Conservation (phyloP, 2,888 invertebrate genomes). For the Drosophila dives region DNA sequence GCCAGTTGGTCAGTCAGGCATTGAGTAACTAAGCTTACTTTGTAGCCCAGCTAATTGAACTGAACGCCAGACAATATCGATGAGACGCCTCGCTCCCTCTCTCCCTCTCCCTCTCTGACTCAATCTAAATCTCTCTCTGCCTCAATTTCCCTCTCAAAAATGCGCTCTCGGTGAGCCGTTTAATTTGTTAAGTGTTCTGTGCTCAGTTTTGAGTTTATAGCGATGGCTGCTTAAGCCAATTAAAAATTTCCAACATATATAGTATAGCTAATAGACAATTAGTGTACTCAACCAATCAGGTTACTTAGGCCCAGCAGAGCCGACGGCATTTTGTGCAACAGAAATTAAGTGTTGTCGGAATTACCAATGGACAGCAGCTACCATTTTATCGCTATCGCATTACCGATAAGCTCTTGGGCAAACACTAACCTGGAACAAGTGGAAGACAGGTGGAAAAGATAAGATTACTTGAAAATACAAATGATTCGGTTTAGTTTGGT, state of each 20-base stretch:
- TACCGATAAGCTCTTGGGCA: slow-evolving; percentile 45
- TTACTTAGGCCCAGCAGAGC: slow-evolving; percentile 40
- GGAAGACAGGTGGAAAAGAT: slow-evolving; percentile 39
- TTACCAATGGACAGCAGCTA: slow-evolving; percentile 46
- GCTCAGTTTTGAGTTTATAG: slow-evolving; percentile 21
- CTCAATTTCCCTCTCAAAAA: not conserved
- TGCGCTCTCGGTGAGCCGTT: not conserved
- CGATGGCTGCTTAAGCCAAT: slow-evolving; percentile 76
- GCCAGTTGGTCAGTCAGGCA: slow-evolving; percentile 55
- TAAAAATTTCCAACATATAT: slow-evolving; percentile 68
- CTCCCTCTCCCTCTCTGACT: not conserved
- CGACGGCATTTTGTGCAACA: slow-evolving; percentile 62
- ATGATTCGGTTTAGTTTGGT: slow-evolving; percentile 18
- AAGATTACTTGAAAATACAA: slow-evolving; percentile 47
- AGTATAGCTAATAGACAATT: slow-evolving; percentile 69
- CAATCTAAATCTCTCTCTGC: not conserved
- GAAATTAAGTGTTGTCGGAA: slow-evolving; percentile 16
- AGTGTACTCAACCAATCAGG: slow-evolving; percentile 76
- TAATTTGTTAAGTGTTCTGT: slow-evolving; percentile 12
- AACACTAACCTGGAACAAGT: slow-evolving; percentile 58
- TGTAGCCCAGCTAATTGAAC: slow-evolving; percentile 67
- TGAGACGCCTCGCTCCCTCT: slow-evolving; percentile 24
- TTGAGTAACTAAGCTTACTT: slow-evolving; percentile 66
- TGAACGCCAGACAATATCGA: slow-evolving; percentile 53
- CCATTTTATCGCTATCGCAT: slow-evolving; percentile 38